Percentiles rank a stretch among this genome's conserved stretches.
Conservation (phyloP, 1,140 invertebrate genomes). For the Mamestra configurata region DNA sequence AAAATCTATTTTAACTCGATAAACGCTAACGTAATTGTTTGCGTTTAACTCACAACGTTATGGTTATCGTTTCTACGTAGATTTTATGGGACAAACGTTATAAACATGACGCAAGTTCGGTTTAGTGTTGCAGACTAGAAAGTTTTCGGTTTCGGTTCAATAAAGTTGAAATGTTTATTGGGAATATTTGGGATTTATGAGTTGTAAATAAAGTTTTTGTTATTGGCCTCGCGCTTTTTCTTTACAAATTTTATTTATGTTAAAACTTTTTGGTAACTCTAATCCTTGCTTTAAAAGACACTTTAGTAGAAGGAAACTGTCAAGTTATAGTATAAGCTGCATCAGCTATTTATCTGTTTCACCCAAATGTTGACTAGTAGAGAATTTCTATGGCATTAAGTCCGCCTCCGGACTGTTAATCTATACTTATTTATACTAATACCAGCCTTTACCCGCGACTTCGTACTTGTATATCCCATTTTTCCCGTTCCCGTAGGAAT, state of each 20-base stretch:
- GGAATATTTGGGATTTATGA: slow-evolving; percentile 17
- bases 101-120: slow-evolving; percentile 32
- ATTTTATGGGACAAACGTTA: slow-evolving; percentile 42
- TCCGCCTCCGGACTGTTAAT: no score
- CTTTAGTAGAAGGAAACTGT: no score
- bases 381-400: no score
- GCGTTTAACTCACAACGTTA: slow-evolving; percentile 45
- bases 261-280: not conserved
- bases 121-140: slow-evolving; percentile 45
- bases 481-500: no score
- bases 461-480: no score
- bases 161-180: slow-evolving; percentile 34
- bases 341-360: no score
- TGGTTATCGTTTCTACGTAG: slow-evolving; percentile 32
- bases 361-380: no score
- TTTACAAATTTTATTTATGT: slow-evolving; percentile 1
- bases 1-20: slow-evolving; percentile 44
- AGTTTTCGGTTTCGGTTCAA: slow-evolving; percentile 37
- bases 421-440: no score
- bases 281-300: no score
- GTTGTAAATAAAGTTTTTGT: slow-evolving; percentile 17
- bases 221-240: not conserved
- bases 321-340: no score
- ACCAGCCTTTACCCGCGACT: no score
- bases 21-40: slow-evolving; percentile 48